Evolutionary conservation across 2,888 invertebrate species (phyloP), one percentile per base, ranked within the genome.

Genomic region (Stenodera caucasica): DNA sequence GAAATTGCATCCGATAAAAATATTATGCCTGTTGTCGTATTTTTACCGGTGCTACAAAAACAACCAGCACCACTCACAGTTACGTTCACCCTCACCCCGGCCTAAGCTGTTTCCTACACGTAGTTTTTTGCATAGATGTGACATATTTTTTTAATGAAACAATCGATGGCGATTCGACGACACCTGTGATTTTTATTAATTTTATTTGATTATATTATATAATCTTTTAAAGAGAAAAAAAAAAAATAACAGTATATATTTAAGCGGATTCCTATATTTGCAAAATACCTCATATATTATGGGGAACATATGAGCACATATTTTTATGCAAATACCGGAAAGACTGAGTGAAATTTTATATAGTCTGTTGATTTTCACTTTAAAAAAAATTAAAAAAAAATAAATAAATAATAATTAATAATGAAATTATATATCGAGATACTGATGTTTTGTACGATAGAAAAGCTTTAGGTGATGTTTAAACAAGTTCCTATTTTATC

Each of bases 71-170:
- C 92, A 72, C 86, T 95, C 74, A 94, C 94, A 72, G 90, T 94
- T 76, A 94, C 95, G 81, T 94, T 97, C 80, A 94, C 91, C 80
- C 88, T 97, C 73, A 96, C 94, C 80, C 96, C 96, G 76, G 93
- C 95, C 84, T 94, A 90, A 74, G 66, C 67, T 66, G 71, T 74
- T 76, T 71, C 72, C 74, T 75, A 75, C 74, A 72, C 71, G 72
- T 75, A 77, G 74, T 73, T 14, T 45, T 45, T 76, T 77, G 75
- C 76, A 75, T 77, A 77, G 75, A 77, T 76, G 76, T 77, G 75
- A 77, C 76, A 77, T 78, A 78, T 79, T 79, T 79, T 79, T 79
- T 79, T 78, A 78, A 77, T 71, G 74, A 77, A 74, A 74, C 75
- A 76, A 77, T 75, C 75, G 77, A 80, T 77, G 80, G 80, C 80